Evolutionary conservation across 2,113 vertebrate genomes (phyloP).

Genomic region (Epinephelus lanceolatus): DNA sequence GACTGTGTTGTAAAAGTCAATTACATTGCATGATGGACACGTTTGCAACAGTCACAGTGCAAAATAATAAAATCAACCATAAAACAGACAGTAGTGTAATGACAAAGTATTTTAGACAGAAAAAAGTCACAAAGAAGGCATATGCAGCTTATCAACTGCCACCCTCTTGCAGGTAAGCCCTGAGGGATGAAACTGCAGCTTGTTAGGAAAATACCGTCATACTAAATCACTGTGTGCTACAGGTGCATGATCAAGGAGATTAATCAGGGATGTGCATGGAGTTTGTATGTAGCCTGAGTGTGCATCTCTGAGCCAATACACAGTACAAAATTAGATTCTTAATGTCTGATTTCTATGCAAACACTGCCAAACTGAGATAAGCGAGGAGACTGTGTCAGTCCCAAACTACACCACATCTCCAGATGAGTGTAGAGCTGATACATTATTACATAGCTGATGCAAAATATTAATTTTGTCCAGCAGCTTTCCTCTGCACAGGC

Average conservation of each 20-base stretch:
- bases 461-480: background rate
- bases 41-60: background rate
- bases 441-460: background rate
- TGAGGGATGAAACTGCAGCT: slow-evolving; percentile 23
- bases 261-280: slow-evolving; percentile 15
- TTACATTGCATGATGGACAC: background rate
- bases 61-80: background rate
- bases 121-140: background rate
- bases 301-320: slow-evolving; percentile 18
- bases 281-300: background rate
- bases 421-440: background rate
- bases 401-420: background rate
- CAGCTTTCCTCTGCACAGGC: background rate
- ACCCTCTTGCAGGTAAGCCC: background rate
- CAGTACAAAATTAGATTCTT: background rate
- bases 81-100: background rate
- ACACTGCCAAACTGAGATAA: slow-evolving; percentile 1
- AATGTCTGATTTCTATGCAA: background rate
- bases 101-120: background rate
- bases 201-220: slow-evolving; percentile 6
- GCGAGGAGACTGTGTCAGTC: background rate
- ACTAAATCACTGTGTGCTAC: slow-evolving; percentile 25
- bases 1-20: background rate
- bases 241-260: slow-evolving; percentile 21
- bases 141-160: slow-evolving; percentile 15